These are phyloP conservation scores for Sycophila sp. DNA, from an alignment of 1,140 invertebrate genomes.

Conservation along the genomic window DNA sequence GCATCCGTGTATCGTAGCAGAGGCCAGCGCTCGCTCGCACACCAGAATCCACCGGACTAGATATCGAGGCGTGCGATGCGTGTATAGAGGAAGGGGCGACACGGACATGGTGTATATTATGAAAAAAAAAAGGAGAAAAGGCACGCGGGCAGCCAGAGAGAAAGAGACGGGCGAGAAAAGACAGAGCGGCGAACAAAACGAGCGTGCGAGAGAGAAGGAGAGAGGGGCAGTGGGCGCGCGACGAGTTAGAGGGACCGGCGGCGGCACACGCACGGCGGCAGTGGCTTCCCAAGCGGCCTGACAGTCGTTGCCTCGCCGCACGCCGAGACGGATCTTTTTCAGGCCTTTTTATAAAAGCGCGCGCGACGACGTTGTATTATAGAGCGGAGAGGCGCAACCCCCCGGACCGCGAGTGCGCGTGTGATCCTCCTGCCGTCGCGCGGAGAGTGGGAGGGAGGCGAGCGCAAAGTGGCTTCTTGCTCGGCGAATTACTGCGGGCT, in stretches of 20 bases:
- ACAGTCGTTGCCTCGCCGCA: conserved; percentile 48
- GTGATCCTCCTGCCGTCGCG: too few relatives aligned
- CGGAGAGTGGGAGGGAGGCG: too few relatives aligned
- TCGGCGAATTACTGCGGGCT: neutral
- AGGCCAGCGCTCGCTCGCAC: too few relatives aligned
- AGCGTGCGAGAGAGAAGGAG: conserved; percentile 14
- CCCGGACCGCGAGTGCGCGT: conserved; percentile 1
- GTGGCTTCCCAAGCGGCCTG: conserved; percentile 17
- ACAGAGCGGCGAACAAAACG: conserved; percentile 45
- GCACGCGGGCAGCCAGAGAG: conserved; percentile 22
- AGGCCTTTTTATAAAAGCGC: neutral
- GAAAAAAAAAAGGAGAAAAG: neutral
- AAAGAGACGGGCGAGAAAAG: neutral
- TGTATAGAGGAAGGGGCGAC: too few relatives aligned
- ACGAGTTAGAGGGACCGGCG: neutral
- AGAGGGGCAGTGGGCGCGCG: neutral
- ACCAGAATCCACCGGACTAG: too few relatives aligned
- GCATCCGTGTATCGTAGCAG: too few relatives aligned
- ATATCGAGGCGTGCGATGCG: too few relatives aligned
- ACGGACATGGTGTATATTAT: neutral
- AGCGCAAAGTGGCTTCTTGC: neutral
- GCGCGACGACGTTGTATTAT: neutral
- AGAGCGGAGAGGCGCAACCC: neutral
- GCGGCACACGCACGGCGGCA: neutral
- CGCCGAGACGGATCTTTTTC: conserved; percentile 51